Conservation (phyloP, 2,113 vertebrate species). For the mouse (Mus musculus) region GRCm39 chr4:26196501-26197000, state of each 20-base stretch:
- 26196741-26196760: background rate
- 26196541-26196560: background rate
- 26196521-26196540: too few relatives aligned
- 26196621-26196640: background rate
- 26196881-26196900: background rate
- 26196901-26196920: background rate
- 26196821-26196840: background rate
- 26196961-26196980: background rate
- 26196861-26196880: background rate
- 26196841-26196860: background rate
- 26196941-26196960: conserved; percentile 2
- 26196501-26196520: too few relatives aligned
- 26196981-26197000: background rate
- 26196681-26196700: background rate
- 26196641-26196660: background rate
- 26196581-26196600: background rate
- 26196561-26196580: too few relatives aligned
- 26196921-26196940: background rate
- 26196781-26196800: background rate
- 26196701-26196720: background rate
- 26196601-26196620: background rate
- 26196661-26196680: background rate
- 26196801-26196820: conserved; percentile 10
- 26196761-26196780: background rate
- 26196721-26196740: background rate